A percentile compares a stretch with the other conserved stretches of the same genome.
Evolutionary conservation across 2,797 vertebrate genomes (phyloP).

Genomic region (Adelosebastes latens): DNA sequence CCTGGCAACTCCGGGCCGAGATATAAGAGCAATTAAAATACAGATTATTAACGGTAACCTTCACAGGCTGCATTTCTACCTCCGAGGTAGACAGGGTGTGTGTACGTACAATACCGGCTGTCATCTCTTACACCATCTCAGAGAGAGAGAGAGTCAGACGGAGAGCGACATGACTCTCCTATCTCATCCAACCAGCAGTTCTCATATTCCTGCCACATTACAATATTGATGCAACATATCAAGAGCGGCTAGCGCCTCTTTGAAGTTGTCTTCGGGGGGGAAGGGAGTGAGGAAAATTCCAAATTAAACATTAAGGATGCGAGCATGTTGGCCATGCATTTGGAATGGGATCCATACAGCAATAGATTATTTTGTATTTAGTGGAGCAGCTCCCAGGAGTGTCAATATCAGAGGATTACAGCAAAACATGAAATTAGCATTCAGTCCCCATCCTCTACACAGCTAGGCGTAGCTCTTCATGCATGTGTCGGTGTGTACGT

Average conservation of each 20-base stretch:
- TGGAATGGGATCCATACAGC: constrained; percentile 85
- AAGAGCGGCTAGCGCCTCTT: constrained; percentile 83
- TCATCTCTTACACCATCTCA: constrained; percentile 78
- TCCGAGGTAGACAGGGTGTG: constrained; percentile 46
- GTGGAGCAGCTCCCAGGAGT: constrained; percentile 88
- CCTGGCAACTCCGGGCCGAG: constrained; percentile 13
- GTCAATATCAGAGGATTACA: constrained; percentile 89
- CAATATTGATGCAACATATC: constrained; percentile 88
- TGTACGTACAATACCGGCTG: constrained; percentile 41
- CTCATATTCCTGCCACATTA: constrained; percentile 85
- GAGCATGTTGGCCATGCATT: constrained; percentile 83
- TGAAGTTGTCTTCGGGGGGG: constrained; percentile 85
- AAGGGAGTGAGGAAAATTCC: constrained; percentile 82
- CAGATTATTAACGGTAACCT: constrained; percentile 47
- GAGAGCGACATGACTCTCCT: constrained; percentile 78
- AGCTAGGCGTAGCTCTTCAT: constrained; percentile 75
- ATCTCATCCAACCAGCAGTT: constrained; percentile 83
- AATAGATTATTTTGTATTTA: constrained; percentile 89
- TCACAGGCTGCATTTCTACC: constrained; percentile 45
- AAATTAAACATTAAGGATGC: constrained; percentile 88
- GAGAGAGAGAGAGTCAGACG: constrained; percentile 59
- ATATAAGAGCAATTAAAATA: constrained; percentile 46
- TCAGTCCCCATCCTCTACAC: constrained; percentile 85
- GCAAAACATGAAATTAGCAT: constrained; percentile 88
- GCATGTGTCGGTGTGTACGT: constrained; percentile 48